Evolutionary conservation across 2,797 vertebrate genomes (phyloP), one percentile per base, ranked within the genome.

Genomic region (Crocodylus rhombifer): DNA sequence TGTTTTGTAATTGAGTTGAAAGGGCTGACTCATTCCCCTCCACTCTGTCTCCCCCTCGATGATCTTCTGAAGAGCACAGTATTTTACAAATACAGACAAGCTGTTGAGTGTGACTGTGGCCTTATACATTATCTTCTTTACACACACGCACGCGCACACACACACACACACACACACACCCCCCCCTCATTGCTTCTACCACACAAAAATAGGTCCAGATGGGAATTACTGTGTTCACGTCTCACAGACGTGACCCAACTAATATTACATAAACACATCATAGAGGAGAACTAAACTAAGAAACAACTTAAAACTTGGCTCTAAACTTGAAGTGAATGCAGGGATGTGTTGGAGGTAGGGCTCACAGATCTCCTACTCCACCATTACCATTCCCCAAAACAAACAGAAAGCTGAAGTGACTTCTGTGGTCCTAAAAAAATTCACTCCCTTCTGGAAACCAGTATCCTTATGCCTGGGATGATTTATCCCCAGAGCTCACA

Each of bases 1-100:
- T 95, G 92, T 96, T 95, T 92, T 96, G 94, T 92, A 95, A 94
- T 95, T 79, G 87, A 96, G 87, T 95, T 94, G 94, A 94, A 96
- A 97, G 89, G 90, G 83, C 92, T 97, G 95, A 95, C 95, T 96
- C 95, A 95, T 63, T 96, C 94, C 78, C 82, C 91, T 88, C 84
- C 69, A 23, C 64, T 74, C 78, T 58, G 80, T 91, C 90, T 93
- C 77, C 80, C 87, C 2, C 84, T 94, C 84, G 5, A 16, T 0
- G 7, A 88, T 77, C 88, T 77, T 7, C 79, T 89, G 95, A 91
- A 82, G 92, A 96, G 76, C 95, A 65, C 65, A 84, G 63, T 26
- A 91, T 92, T 95, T 95, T 93, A 93, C 93, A 96, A 95, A 94
- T 5, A 26, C 71, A 79, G 89, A 80, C 83, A 23, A 69, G 91